phyloP scores from a whole-genome alignment of 2,888 invertebrate species.

The Drosophila ustulata region DNA sequence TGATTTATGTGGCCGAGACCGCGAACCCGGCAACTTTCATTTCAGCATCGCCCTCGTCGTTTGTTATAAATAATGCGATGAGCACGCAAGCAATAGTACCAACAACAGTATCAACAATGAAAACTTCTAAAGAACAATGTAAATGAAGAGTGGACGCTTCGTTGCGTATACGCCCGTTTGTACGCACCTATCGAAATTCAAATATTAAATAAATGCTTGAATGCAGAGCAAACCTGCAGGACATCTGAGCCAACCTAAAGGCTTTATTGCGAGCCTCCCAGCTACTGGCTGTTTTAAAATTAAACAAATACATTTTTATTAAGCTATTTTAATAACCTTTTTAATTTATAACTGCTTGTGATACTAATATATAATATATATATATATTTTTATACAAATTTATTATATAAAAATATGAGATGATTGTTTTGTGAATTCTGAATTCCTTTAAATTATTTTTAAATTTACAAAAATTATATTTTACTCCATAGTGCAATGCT shows the following conservation, averaged over 20 bases:
- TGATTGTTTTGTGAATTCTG: no score
- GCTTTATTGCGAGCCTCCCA: not conserved
- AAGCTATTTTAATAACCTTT: no score
- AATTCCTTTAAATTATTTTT: no score
- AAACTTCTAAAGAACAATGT: conserved; percentile 32
- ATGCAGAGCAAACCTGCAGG: conserved; percentile 10
- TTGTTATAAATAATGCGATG: conserved; percentile 61
- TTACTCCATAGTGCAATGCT: no score
- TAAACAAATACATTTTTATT: no score
- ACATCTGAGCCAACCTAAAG: conserved; percentile 7
- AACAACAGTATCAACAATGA: not conserved
- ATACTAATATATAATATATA: no score
- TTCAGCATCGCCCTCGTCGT: conserved; percentile 33
- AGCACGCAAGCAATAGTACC: conserved; percentile 20
- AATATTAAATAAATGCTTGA: conserved; percentile 36
- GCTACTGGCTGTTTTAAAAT: conserved; percentile 10
- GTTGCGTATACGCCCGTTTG: conserved; percentile 40
- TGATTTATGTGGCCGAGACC: conserved; percentile 72
- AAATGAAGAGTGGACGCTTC: conserved; percentile 40
- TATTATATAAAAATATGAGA: no score
- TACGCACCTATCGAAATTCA: conserved; percentile 24
- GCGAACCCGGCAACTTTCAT: conserved; percentile 52
- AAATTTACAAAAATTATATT: no score
- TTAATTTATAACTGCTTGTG: no score
- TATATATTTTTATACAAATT: no score